Evolutionary conservation across 1,140 invertebrate genomes (phyloP), one percentile per base, ranked within the genome.

Genomic region (Conus betulinus): DNA sequence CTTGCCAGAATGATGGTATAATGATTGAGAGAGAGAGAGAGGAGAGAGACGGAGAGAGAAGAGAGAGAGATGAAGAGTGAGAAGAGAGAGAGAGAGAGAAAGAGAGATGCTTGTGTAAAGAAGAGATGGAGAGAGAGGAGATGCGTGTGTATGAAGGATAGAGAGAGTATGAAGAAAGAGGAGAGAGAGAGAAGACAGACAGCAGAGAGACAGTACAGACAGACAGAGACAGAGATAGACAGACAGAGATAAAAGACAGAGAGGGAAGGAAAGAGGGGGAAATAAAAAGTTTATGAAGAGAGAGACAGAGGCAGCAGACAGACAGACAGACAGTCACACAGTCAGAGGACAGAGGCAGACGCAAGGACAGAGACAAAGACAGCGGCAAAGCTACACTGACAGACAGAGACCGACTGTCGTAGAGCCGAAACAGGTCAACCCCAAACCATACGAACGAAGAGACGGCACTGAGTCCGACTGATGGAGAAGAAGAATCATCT

Each of bases 21-120:
- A 51, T 13, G 85, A 51, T 60, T n/a, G 67, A 60, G 85, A 60
- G 85, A 60, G 85, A 76, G 85, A 60, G 85, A 87, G 60, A 87
- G 85, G 13, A n/a, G 57, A 60, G 63, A 76, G 85, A 87, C 67
- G 13, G 60, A 87, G 23, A 83, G 51, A 53, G 51, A 52, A 83
- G 5, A 55, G 17, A 52, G 23, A 83, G 20, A 23, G 51, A 83
- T 3, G 52, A 11, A 53, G 51, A 52, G 17, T 53, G 53, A 83
- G 52, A 23, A 3, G 53, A 84, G n/a, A 57, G 20, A 55, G 10
- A 84, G 53, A 55, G 53, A 25, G n/a, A n/a, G n/a, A n/a, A n/a
- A n/a, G n/a, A n/a, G n/a, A n/a, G n/a, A n/a, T n/a, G n/a, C n/a
- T n/a, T n/a, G n/a, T n/a, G n/a, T n/a, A n/a, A n/a, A n/a, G n/a